Evolutionary conservation across 1,140 invertebrate species (phyloP).

Genomic region (Hyposmocoma kahamanoa): DNA sequence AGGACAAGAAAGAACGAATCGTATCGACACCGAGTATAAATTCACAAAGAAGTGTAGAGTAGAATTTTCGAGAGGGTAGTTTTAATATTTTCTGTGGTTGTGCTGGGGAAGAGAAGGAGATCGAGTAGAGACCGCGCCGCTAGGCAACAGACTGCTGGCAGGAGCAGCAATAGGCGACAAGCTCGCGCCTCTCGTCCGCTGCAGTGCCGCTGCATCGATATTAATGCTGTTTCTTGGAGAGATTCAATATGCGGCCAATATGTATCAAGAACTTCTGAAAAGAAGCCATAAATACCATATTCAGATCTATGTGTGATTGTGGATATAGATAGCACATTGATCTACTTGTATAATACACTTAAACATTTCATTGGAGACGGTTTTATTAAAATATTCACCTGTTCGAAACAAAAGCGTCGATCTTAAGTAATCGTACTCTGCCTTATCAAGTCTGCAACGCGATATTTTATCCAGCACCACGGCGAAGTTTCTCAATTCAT

Average conservation of each 20-base stretch:
- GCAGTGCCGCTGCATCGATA: conserved; percentile 82
- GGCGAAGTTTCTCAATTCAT: conserved; percentile 66
- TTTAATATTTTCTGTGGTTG: conserved; percentile 29
- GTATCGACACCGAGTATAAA: too few species aligned
- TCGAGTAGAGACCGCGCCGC: conserved; percentile 69
- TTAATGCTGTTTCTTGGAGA: conserved; percentile 85
- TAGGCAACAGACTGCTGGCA: conserved; percentile 77
- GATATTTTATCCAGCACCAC: conserved; percentile 76
- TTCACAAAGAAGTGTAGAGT: conserved; percentile 32
- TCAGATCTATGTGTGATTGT: too few species aligned
- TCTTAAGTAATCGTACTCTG: conserved; percentile 89
- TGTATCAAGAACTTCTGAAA: conserved; percentile 78
- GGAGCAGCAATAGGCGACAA: conserved; percentile 80
- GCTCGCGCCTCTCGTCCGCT: conserved; percentile 75
- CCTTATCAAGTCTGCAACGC: conserved; percentile 82
- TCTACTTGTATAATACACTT: too few species aligned
- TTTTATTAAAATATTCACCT: too few species aligned
- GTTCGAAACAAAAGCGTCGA: conserved; percentile 87
- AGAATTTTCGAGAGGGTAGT: conserved; percentile 33
- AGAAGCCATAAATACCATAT: too few species aligned
- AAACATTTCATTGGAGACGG: too few species aligned
- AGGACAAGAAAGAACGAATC: too few species aligned
- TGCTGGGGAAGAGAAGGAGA: conserved; percentile 36
- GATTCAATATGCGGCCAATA: conserved; percentile 78
- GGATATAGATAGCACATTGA: too few species aligned